phyloP scores from a whole-genome alignment of 1,140 invertebrate genomes.

The Druon quercuslanigerum region DNA sequence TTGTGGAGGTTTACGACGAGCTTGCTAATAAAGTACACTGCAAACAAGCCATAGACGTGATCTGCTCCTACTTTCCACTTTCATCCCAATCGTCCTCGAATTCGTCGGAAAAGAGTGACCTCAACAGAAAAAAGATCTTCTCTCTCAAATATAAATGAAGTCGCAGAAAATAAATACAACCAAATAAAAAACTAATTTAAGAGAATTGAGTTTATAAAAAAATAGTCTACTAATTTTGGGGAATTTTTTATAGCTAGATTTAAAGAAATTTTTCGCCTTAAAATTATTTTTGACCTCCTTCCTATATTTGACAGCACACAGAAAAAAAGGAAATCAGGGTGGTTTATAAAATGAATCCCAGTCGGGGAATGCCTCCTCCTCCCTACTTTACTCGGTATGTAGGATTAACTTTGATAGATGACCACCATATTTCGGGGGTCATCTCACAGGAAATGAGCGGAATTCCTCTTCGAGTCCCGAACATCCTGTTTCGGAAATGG shows the following conservation, averaged over 20 bases:
- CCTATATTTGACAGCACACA: too few species aligned
- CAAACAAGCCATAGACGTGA: conserved; percentile 53
- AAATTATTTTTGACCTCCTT: too few species aligned
- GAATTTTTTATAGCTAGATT: too few species aligned
- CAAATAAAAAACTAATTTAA: too few species aligned
- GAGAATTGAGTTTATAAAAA: too few species aligned
- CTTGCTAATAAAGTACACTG: conserved; percentile 57
- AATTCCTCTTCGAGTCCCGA: conserved; percentile 43
- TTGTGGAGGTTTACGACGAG: conserved; percentile 46
- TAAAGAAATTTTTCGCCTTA: too few species aligned
- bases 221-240: too few species aligned
- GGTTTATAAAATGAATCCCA: conserved; percentile 48
- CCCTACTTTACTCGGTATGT: neutral
- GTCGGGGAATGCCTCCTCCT: conserved; percentile 32
- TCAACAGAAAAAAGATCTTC: too few species aligned
- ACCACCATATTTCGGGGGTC: conserved; percentile 45
- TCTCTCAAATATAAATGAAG: too few species aligned
- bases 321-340: conserved; percentile 35
- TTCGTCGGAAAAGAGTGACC: neutral
- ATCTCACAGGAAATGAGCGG: conserved; percentile 49
- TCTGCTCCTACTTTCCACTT: conserved; percentile 30
- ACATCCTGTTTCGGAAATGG: conserved; percentile 22
- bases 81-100: neutral
- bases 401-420: conserved; percentile 56
- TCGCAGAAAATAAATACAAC: neutral